Percentiles rank a stretch among this genome's conserved stretches.
Evolutionary conservation across 2,888 invertebrate species (phyloP).

Genomic region (Dastarcus helophoroides): DNA sequence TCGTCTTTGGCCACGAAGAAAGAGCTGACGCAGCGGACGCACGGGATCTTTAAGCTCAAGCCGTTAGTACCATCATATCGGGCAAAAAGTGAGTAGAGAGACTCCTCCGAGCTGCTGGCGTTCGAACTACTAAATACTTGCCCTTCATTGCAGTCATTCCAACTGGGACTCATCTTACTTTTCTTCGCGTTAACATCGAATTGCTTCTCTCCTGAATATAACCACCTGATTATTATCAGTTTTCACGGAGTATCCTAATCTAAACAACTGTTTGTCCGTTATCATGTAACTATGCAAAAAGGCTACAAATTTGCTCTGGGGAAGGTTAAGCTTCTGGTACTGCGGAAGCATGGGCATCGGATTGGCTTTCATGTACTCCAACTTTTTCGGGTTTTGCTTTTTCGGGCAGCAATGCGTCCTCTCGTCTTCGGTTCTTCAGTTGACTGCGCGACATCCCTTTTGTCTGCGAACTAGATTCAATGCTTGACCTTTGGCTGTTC

Average conservation of each 20-base stretch:
- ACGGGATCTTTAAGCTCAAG: too few species aligned
- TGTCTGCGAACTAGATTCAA: slow-evolving; percentile 37
- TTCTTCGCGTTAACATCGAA: slow-evolving; percentile 59
- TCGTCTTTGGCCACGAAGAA: slow-evolving; percentile 63
- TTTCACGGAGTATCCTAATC: slow-evolving; percentile 62
- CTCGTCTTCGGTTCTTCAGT: slow-evolving; percentile 39
- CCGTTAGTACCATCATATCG: too few species aligned
- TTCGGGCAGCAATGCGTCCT: slow-evolving; percentile 22
- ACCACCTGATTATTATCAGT: slow-evolving; percentile 1
- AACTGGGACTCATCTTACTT: too few species aligned
- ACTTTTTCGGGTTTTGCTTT: slow-evolving; percentile 20
- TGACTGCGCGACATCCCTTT: slow-evolving; percentile 43
- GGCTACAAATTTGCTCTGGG: slow-evolving; percentile 44
- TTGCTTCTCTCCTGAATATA: slow-evolving; percentile 4
- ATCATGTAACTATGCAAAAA: slow-evolving; percentile 52
- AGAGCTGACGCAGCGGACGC: slow-evolving; percentile 59
- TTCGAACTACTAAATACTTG: background rate
- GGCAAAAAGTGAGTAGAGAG: too few species aligned
- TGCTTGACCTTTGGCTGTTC: slow-evolving; percentile 35
- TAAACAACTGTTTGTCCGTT: slow-evolving; percentile 48
- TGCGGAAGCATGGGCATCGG: too few species aligned
- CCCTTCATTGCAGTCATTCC: slow-evolving; percentile 20
- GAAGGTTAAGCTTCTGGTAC: slow-evolving; percentile 35
- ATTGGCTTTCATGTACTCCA: slow-evolving; percentile 2
- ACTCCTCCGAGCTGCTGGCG: too few species aligned